Conservation (phyloP, 2,888 invertebrate genomes). For the Neoascia interrupta region DNA sequence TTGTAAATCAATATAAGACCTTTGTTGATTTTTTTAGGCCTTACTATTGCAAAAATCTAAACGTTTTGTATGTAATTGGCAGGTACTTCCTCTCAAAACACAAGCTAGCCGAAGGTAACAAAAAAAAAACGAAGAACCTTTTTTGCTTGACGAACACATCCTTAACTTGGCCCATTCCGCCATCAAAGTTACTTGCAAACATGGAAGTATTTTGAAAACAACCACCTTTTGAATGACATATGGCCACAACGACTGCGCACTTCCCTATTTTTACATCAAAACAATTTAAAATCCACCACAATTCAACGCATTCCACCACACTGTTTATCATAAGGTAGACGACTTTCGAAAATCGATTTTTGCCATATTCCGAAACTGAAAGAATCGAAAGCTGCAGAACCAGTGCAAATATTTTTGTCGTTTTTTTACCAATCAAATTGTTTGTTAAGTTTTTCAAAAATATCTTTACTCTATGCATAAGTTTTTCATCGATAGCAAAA, state of each 20-base stretch:
- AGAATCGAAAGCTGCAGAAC: slow-evolving; percentile 16
- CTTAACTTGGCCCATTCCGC: too few species aligned
- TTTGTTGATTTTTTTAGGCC: too few species aligned
- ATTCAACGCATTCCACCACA: slow-evolving; percentile 26
- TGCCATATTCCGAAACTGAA: slow-evolving; percentile 41
- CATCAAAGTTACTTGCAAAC: too few species aligned
- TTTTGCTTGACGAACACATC: too few species aligned
- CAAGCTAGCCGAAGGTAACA: too few species aligned
- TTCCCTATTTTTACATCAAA: slow-evolving; percentile 21
- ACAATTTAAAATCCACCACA: slow-evolving; percentile 44
- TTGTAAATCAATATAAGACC: too few species aligned
- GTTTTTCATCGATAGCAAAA: neutral
- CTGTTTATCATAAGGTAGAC: slow-evolving; percentile 51
- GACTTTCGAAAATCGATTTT: slow-evolving; percentile 62
- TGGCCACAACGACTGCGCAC: slow-evolving; percentile 28
- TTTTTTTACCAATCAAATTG: neutral
- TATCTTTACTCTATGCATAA: slow-evolving; percentile 9
- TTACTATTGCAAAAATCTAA: too few species aligned
- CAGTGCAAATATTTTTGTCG: slow-evolving; percentile 49
- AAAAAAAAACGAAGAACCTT: too few species aligned
- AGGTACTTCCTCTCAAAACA: too few species aligned
- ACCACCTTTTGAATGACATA: neutral
- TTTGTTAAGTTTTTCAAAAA: slow-evolving; percentile 13
- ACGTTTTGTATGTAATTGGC: too few species aligned
- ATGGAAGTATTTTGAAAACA: too few species aligned